These are phyloP conservation scores for Sitobion miscanthi DNA, from an alignment of 1,140 invertebrate species.

Conservation along the genomic window DNA sequence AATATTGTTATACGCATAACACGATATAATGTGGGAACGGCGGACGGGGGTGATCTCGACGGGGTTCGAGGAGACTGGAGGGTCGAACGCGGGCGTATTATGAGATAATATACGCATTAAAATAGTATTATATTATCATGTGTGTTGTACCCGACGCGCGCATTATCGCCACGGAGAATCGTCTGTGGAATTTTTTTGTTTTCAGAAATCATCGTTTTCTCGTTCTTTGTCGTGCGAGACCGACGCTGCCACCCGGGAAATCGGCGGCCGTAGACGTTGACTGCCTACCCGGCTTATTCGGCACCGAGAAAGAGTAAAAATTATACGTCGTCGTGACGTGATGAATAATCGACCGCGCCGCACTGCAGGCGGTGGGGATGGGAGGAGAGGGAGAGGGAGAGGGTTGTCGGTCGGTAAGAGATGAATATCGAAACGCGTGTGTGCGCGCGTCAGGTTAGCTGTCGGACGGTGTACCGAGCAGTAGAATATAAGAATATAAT, in stretches of 20 bases:
- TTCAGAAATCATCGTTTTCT: background rate
- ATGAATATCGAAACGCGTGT: background rate
- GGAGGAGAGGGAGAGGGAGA: background rate
- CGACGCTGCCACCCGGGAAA: background rate
- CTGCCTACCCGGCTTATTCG: background rate
- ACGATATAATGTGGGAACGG: background rate
- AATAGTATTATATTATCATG: background rate
- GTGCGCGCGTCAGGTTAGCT: background rate
- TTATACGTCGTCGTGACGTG: background rate
- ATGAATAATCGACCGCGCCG: background rate
- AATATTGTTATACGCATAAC: background rate
- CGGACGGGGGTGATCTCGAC: background rate
- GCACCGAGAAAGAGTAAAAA: background rate
- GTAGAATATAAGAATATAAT: background rate
- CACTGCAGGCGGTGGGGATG: background rate
- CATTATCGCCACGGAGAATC: slow-evolving; percentile 1
- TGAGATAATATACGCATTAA: background rate
- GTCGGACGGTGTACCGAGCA: background rate
- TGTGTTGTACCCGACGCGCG: background rate
- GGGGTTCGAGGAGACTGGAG: background rate
- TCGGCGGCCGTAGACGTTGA: background rate
- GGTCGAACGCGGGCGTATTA: background rate
- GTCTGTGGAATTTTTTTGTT: background rate
- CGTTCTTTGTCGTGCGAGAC: background rate
- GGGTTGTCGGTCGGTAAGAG: background rate